Percentiles rank a stretch among this genome's conserved stretches.
These are phyloP conservation scores for Actias luna DNA, from an alignment of 2,888 invertebrate genomes.

Conservation along the genomic window DNA sequence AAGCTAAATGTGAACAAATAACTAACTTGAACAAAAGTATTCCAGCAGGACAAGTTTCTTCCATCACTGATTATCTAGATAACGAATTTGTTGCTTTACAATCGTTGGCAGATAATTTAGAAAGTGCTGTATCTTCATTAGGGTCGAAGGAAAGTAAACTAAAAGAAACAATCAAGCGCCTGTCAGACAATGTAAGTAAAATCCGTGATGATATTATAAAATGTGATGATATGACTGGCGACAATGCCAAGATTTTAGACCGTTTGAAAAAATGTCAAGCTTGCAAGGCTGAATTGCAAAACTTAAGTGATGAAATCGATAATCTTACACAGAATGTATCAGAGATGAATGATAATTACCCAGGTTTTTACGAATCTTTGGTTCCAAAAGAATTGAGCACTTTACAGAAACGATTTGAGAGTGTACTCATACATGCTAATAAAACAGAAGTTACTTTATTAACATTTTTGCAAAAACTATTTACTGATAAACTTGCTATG, in stretches of 20 bases:
- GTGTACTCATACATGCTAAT: conserved; percentile 88
- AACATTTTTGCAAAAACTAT: conserved; percentile 92
- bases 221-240: conserved; percentile 94
- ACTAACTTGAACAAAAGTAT: conserved; percentile 87
- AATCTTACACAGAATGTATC: conserved; percentile 86
- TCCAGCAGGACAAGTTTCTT: conserved; percentile 85
- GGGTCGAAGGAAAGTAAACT: conserved; percentile 88
- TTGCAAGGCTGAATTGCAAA: conserved; percentile 86
- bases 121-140: conserved; percentile 86
- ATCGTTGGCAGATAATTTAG: conserved; percentile 87
- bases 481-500: conserved; percentile 91
- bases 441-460: conserved; percentile 91
- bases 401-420: conserved; percentile 92
- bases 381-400: conserved; percentile 91
- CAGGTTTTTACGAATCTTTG: conserved; percentile 88
- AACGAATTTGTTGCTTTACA: conserved; percentile 90
- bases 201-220: conserved; percentile 92
- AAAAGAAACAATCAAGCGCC: conserved; percentile 86
- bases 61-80: conserved; percentile 85
- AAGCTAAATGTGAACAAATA: conserved; percentile 90
- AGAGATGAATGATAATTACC: conserved; percentile 87
- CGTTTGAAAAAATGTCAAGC: conserved; percentile 88
- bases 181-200: conserved; percentile 86
- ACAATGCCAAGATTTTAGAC: conserved; percentile 90
- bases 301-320: conserved; percentile 85